Evolutionary conservation across 2,888 invertebrate species (phyloP), one percentile per base, ranked within the genome.

Genomic region (Drosophila nigricruria): DNA sequence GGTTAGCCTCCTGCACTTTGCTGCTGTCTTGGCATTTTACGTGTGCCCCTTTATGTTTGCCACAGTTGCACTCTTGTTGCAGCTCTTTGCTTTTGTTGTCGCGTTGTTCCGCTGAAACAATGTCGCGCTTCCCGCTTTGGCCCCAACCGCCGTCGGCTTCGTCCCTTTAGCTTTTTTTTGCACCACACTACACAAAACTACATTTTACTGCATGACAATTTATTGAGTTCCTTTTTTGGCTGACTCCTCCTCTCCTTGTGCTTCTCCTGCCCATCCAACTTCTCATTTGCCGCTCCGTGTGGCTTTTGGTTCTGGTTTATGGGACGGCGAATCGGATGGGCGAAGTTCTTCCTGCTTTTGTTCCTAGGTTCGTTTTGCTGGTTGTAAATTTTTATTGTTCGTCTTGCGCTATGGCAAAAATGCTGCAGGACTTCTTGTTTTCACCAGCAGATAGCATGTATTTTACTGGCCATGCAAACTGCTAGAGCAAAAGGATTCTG

Each of bases 161-260:
- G 32, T 49, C 32, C 60, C n/a, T 65, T 72, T 58, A 42, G 25
- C 54, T 66, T 56, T 66, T 66, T 45, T 75, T 79, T 70, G 75
- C 52, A 59, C 50, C 49, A 73, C 65, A 73, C 67, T 65, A 66
- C 72, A 69, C 45, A 73, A 79, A 76, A 84, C 85, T 79, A 82
- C 89, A 86, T 86, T 88, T 89, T 89, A 89, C 85, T 86, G 89
- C 89, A 89, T 89, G 90, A 89, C 88, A 88, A 87, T 87, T 87
- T 87, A 89, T 87, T 87, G 86, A 87, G 90, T 87, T 87, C 86
- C 82, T 71, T 73, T 79, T 82, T 76, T 67, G 81, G 70, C 27
- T 57, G 59, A 27, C 49, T 36, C 49, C 4, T 23, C 8, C 23
- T 6, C n/a, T 9, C 8, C 12, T 23, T 1, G 30, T 1, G 4